Evolutionary conservation across 1,140 invertebrate species (phyloP).

Genomic region (Colletes gigas): DNA sequence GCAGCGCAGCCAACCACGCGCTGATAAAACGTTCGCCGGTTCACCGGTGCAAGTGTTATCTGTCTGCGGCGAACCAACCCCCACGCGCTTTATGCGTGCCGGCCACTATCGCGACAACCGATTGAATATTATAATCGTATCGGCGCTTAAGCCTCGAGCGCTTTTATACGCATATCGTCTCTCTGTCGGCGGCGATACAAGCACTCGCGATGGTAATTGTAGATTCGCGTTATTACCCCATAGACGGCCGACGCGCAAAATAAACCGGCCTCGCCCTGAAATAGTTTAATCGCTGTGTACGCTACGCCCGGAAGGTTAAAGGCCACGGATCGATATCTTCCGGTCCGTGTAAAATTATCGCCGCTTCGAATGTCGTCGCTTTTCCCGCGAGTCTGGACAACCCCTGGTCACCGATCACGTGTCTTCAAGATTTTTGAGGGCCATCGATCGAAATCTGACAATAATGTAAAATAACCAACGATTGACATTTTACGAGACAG

Average conservation of each 20-base stretch:
- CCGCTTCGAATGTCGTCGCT: not conserved
- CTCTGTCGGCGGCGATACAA: too few species aligned
- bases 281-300: conserved; percentile 29
- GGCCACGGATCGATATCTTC: conserved; percentile 27
- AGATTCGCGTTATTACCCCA: not conserved
- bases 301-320: conserved; percentile 7
- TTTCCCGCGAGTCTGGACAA: not conserved
- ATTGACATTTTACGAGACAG: too few species aligned
- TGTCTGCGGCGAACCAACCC: not conserved
- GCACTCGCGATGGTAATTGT: not conserved
- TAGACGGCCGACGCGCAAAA: not conserved
- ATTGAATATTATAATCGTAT: conserved; percentile 49
- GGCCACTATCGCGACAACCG: conserved; percentile 13
- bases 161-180: conserved; percentile 12
- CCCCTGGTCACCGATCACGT: not conserved
- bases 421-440: not conserved
- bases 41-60: conserved; percentile 23
- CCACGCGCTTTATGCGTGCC: not conserved
- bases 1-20: conserved; percentile 22
- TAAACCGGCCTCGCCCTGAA: conserved; percentile 11
- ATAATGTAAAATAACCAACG: too few species aligned
- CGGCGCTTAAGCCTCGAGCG: conserved; percentile 13
- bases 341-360: conserved; percentile 29
- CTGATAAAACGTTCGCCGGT: conserved; percentile 52
- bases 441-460: too few species aligned